Evolutionary conservation across 1,140 invertebrate species (phyloP).

Genomic region (Temnothorax nylanderi): DNA sequence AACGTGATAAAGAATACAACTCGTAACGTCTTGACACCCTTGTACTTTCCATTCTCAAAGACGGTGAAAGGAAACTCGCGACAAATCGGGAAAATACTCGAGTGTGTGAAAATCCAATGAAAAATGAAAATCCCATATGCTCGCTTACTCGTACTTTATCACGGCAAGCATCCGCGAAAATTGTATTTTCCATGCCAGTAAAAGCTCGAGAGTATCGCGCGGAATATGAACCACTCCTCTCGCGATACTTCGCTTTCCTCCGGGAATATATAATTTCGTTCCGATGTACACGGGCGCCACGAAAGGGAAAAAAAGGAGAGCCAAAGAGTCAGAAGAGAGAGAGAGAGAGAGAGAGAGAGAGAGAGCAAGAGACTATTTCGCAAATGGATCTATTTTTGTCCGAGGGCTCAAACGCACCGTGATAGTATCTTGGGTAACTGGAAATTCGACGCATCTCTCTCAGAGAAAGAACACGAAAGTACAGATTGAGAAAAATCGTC

Average conservation of each 20-base stretch:
- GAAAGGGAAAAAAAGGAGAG: background rate
- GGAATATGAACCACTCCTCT: slow-evolving; percentile 5
- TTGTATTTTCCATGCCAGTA: slow-evolving; percentile 43
- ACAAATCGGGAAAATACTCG: background rate
- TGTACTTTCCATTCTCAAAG: background rate
- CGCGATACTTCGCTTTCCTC: slow-evolving; percentile 25
- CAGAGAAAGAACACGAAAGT: background rate
- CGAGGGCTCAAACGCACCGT: background rate
- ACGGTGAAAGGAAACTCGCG: background rate
- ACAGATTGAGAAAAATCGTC: slow-evolving; percentile 1
- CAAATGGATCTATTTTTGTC: slow-evolving; percentile 48
- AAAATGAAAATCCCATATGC: slow-evolving; percentile 49
- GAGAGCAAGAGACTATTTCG: slow-evolving; percentile 6
- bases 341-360: background rate
- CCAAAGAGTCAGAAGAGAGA: background rate
- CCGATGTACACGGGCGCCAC: background rate
- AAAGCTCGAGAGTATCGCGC: slow-evolving; percentile 9
- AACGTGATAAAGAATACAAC: background rate
- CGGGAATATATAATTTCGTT: slow-evolving; percentile 46
- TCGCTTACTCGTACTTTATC: slow-evolving; percentile 29
- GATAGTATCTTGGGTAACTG: background rate
- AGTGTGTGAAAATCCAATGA: slow-evolving; percentile 3
- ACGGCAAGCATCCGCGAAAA: slow-evolving; percentile 30
- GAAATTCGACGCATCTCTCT: background rate
- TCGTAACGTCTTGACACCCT: background rate